Evolutionary conservation across 2,113 vertebrate genomes (phyloP), one percentile per base, ranked within the genome.

Genomic region (Dinomys branickii): DNA sequence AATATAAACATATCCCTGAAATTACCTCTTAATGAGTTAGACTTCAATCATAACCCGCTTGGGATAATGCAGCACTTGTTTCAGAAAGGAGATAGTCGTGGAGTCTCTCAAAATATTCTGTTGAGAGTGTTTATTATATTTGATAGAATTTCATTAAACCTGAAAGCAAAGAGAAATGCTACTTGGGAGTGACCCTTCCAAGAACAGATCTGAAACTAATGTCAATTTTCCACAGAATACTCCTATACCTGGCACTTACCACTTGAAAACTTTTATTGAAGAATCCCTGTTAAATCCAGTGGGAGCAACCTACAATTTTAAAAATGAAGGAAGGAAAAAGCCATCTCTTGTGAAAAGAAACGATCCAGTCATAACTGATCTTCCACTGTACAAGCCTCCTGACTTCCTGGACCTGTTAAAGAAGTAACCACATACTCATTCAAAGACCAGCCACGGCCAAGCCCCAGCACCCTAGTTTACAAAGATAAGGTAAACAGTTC

Each of bases 221-320:
- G 41, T 97, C 82, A 59, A 67, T 96, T 96, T 97, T 88, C 61
- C 85, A 85, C 96, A 99, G 99, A 96, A 98, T 67, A 92, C 98
- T 13, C 98, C 99, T 69, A 83, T 84, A 35, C 97, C 98, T 38
- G 99, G 99, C 47, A 80, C 80, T 82, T 99, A 98, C 5, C 95
- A 98, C 5, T 41, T 98, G 65, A 98, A 97, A 58, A 98, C 96
- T 95, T 99, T 99, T 90, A 85, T 99, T 47, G 98, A 99, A 97
- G 99, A 99, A 91, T 97, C 97, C 6, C 96, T 97, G 0, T 98
- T 99, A 97, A 99, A 98, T 87, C 98, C 99, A 0, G 98, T 99
- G 86, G 97, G 78, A 85, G 58, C 85, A 87, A 99, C 98, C 0
- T 98, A 98, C 4, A 97, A 97, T 85, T 99, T 99, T 90, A 99